phyloP scores from a whole-genome alignment of 2,797 vertebrate genomes.

The Lithobates pipiens region DNA sequence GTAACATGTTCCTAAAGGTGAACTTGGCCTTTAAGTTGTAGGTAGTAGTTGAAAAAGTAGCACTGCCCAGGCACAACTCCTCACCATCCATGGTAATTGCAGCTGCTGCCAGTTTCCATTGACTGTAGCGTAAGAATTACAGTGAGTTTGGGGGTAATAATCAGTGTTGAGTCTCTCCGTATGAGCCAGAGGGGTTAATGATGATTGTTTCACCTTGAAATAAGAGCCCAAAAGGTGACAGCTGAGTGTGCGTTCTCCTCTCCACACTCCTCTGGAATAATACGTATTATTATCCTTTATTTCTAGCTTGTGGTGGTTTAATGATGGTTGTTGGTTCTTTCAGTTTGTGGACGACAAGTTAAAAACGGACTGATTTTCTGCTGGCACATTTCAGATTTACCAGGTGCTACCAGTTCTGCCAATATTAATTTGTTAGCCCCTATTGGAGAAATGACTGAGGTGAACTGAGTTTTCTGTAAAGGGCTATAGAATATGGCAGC shows the following conservation, averaged over 20 bases:
- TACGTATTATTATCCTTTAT: background rate
- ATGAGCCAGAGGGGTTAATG: conserved; percentile 23
- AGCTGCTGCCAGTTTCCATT: background rate
- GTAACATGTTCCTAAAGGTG: too few species aligned
- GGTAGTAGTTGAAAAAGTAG: background rate
- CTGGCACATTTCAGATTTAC: background rate
- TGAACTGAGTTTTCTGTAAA: too few species aligned
- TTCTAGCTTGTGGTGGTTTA: background rate
- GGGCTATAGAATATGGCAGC: too few species aligned
- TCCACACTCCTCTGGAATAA: background rate
- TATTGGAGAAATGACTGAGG: too few species aligned
- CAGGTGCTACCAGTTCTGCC: too few species aligned
- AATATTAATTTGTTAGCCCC: too few species aligned
- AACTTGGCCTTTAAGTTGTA: background rate
- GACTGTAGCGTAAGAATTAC: background rate
- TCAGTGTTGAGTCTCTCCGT: background rate
- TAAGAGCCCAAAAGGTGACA: background rate
- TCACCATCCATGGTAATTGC: background rate
- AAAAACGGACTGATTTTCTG: background rate
- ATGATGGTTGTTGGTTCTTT: background rate
- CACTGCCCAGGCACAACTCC: background rate
- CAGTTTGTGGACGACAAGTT: background rate
- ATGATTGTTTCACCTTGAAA: background rate
- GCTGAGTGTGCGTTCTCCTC: background rate
- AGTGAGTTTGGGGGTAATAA: background rate